These are phyloP conservation scores for Orius laevigatus DNA, from an alignment of 1,140 invertebrate species.

Conservation along the genomic window DNA sequence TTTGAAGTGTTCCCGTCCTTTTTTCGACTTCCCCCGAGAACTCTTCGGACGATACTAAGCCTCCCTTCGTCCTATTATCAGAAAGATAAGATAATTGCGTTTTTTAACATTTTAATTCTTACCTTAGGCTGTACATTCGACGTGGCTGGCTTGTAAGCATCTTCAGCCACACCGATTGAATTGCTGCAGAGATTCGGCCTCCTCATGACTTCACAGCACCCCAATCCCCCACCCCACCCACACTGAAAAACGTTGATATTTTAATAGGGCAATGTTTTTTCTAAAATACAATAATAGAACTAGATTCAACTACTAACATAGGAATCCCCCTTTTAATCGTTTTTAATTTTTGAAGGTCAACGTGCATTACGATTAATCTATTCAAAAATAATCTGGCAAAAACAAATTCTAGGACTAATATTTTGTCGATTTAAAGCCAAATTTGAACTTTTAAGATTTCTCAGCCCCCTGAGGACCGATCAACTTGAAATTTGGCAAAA, in stretches of 20 bases:
- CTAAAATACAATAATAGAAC: too few species aligned
- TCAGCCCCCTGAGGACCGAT: too few species aligned
- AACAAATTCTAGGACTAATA: too few species aligned
- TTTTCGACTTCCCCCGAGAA: conserved; percentile 12
- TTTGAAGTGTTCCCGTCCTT: conserved; percentile 20
- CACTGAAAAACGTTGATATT: conserved; percentile 14
- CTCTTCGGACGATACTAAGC: conserved; percentile 11
- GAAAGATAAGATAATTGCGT: not conserved
- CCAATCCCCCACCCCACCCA: conserved; percentile 19
- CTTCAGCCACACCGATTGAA: conserved; percentile 14
- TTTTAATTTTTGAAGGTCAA: too few species aligned
- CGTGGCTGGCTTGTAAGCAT: conserved; percentile 6
- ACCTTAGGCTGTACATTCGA: conserved; percentile 7
- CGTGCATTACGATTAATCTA: too few species aligned
- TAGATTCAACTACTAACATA: too few species aligned
- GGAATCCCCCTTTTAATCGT: too few species aligned
- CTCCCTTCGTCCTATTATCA: conserved; percentile 12
- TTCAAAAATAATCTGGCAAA: too few species aligned
- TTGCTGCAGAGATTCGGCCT: conserved; percentile 18
- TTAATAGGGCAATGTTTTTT: too few species aligned
- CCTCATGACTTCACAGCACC: conserved; percentile 20
- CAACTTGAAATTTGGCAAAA: too few species aligned
- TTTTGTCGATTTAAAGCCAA: too few species aligned
- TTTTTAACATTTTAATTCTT: not conserved
- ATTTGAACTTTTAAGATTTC: too few species aligned